Percentiles rank a stretch among this genome's conserved stretches.
phyloP scores from a whole-genome alignment of 2,797 vertebrate species.

The Bovichtus variegatus region DNA sequence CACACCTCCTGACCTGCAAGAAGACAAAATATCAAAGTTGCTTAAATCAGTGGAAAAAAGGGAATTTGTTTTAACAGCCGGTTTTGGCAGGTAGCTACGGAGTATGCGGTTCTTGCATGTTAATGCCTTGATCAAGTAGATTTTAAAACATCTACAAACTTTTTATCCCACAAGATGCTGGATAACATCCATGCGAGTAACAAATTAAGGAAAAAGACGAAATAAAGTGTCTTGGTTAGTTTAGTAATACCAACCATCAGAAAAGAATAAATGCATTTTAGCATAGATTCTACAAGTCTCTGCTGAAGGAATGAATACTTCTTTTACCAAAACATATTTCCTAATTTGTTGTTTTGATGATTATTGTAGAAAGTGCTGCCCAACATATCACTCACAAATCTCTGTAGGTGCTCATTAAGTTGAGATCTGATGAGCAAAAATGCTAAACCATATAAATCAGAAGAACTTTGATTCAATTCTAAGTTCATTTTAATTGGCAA shows the following conservation, averaged over 20 bases:
- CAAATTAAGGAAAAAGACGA: neutral
- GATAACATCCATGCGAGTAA: neutral
- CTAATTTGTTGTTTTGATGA: neutral
- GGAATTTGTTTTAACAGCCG: neutral
- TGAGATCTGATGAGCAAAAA: neutral
- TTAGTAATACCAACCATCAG: neutral
- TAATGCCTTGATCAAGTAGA: neutral
- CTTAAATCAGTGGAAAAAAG: neutral
- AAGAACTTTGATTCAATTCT: too few species aligned
- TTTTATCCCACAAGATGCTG: neutral
- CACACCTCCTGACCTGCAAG: constrained; percentile 81
- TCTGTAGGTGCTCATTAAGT: neutral
- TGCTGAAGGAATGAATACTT: too few species aligned
- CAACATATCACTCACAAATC: neutral
- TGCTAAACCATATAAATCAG: neutral
- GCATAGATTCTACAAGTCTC: neutral
- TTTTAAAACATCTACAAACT: neutral
- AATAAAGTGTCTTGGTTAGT: neutral
- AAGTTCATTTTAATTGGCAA: too few species aligned
- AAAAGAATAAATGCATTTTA: too few species aligned
- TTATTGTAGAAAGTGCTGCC: neutral
- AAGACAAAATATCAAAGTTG: constrained; percentile 1
- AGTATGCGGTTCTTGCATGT: neutral
- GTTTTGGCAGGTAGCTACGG: neutral
- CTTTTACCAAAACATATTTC: neutral